Base-by-base conservation (phyloP, 2,797 vertebrate species). In the Apogon talboti region DNA sequence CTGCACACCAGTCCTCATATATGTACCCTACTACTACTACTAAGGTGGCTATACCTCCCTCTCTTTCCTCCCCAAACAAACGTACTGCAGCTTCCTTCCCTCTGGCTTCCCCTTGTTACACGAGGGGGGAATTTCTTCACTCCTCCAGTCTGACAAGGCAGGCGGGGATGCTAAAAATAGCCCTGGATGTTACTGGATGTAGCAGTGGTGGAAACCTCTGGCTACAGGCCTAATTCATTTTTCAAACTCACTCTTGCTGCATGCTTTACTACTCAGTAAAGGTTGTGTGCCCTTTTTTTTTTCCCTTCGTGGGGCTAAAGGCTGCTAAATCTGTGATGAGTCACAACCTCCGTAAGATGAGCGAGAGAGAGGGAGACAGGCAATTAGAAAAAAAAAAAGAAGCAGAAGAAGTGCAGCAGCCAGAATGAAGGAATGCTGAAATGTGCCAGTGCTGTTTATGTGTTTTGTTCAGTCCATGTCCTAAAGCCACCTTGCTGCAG, bases 201-300 rank as follows among this genome's bases (percentile, higher is more conserved):
- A 78, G 66, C 83, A 66, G 86, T 30, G 66, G 80, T 80, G 85
- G 83, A 89, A 90, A 89, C 87, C 87, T 86, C 82, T 76, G 71
- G 71, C 86, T 85, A 59, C 81, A 83, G 83, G 81, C 81, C 66
- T 74, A 50, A 89, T 87, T 90, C 63, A 76, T 87, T 87, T 85
- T 81, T 87, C 71, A 74, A 77, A 87, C 81, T 82, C 71, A 46
- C 81, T 75, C 44, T 10, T 24, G 46, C 68, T 64, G 44, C 67
- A 42, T 73, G 78, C 62, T 56, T 78, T 76, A 70, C 76, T 49
- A 69, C 71, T 73, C 73, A 41, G 62, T n/a, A 76, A 74, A 69
- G 51, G 65, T 71, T n/a, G 19, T 11, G 35, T 78, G 68, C 43
- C 75, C 59, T 68, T 75, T 76, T 33, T 50, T 54, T 66, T 48